Evolutionary conservation across 2,797 vertebrate genomes (phyloP).

Genomic region (Hemibagrus guttatus): DNA sequence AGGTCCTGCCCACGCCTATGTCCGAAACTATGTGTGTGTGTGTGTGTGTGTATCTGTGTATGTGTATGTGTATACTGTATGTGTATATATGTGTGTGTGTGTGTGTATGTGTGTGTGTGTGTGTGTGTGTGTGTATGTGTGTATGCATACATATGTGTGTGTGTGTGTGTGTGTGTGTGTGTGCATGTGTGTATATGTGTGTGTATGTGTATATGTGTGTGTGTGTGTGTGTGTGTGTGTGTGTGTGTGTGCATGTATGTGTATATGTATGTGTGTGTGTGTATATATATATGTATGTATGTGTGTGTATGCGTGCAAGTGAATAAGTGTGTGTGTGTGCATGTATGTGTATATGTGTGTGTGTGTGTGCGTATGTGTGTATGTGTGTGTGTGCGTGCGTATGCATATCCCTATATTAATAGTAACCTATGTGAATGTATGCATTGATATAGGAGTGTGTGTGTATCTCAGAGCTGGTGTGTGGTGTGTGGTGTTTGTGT

Average conservation of each 20-base stretch:
- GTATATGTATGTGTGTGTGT: background rate
- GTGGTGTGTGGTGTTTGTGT: slow-evolving; percentile 27
- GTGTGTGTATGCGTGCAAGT: background rate
- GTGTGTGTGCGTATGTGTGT: slow-evolving; percentile 22
- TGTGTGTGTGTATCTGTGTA: background rate
- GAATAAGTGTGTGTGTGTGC: background rate
- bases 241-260: background rate
- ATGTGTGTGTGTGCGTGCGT: too few relatives aligned
- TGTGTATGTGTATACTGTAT: background rate
- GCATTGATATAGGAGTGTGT: too few relatives aligned
- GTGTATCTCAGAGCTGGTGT: slow-evolving; percentile 3
- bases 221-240: too few relatives aligned
- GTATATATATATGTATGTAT: background rate
- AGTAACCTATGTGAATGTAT: too few relatives aligned
- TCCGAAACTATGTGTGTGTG: background rate
- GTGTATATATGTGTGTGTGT: too few relatives aligned
- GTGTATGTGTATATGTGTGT: too few relatives aligned
- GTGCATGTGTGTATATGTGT: too few relatives aligned
- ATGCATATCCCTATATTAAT: too few relatives aligned
- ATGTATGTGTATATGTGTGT: slow-evolving; percentile 3
- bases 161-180: too few relatives aligned
- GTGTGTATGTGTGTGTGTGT: background rate
- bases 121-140: background rate
- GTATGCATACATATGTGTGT: too few relatives aligned
- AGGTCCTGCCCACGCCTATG: slow-evolving; percentile 1